A percentile compares a stretch with the other conserved stretches of the same genome.
Evolutionary conservation across 2,888 invertebrate genomes (phyloP).

Genomic region (Eristalis intricaria): DNA sequence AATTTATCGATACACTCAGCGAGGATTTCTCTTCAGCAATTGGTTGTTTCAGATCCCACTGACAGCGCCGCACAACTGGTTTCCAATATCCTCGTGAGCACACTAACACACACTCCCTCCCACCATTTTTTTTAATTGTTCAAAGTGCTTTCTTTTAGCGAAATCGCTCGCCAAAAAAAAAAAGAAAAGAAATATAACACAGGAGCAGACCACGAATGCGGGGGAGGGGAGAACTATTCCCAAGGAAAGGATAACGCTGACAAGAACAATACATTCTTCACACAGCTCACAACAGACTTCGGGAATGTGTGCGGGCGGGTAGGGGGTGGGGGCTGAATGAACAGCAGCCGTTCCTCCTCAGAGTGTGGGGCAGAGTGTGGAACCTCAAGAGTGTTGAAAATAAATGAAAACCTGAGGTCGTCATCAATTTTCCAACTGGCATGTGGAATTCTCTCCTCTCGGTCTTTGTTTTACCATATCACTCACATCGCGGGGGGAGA

Average conservation of each 20-base stretch:
- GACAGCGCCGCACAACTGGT: constrained; percentile 57
- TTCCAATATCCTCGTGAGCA: constrained; percentile 31
- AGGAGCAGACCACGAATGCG: neutral
- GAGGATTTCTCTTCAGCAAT: neutral
- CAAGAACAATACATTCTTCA: constrained; percentile 54
- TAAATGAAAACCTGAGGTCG: constrained; percentile 69
- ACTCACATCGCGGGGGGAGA: neutral
- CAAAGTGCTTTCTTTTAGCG: constrained; percentile 64
- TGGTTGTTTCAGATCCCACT: constrained; percentile 4
- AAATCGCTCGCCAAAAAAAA: neutral
- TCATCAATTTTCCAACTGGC: constrained; percentile 71
- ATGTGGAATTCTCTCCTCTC: constrained; percentile 41
- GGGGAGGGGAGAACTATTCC: neutral
- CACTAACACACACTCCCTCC: no score
- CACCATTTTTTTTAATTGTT: constrained; percentile 58
- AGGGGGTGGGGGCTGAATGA: neutral
- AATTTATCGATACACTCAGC: constrained; percentile 47
- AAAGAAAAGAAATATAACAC: neutral
- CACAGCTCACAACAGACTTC: constrained; percentile 15
- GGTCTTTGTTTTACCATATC: neutral
- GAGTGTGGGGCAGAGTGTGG: neutral
- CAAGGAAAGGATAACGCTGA: constrained; percentile 56
- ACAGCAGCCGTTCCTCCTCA: neutral
- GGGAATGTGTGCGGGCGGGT: neutral
- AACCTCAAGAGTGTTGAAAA: constrained; percentile 60